Evolutionary conservation across 2,888 invertebrate genomes (phyloP).

Genomic region (Pyrrhosoma nymphula): DNA sequence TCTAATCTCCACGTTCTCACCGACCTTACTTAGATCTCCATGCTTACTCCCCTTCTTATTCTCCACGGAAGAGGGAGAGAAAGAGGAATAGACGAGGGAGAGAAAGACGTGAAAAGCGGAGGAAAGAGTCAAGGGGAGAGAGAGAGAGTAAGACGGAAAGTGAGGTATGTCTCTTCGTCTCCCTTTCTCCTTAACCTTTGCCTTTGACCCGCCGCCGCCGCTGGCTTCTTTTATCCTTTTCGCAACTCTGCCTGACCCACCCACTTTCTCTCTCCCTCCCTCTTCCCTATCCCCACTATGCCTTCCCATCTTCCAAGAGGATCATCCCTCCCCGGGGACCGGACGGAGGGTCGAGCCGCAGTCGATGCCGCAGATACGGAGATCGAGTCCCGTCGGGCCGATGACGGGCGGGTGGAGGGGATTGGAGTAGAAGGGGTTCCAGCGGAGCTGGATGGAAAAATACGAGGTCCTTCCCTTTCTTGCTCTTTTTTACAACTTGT

Average conservation of each 20-base stretch:
- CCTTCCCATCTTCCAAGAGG: not conserved
- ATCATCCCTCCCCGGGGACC: not conserved
- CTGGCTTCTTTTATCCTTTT: slow-evolving; percentile 30
- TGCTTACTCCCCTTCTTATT: not conserved
- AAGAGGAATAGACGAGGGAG: not conserved
- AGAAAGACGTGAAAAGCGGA: not conserved
- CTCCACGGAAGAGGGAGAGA: not conserved
- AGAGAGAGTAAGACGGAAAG: not conserved
- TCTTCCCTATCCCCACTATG: not conserved
- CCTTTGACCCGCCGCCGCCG: slow-evolving; percentile 53
- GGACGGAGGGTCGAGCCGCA: not conserved
- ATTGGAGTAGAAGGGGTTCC: not conserved
- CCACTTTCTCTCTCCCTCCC: not conserved
- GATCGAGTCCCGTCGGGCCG: slow-evolving; percentile 55
- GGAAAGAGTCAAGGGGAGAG: not conserved
- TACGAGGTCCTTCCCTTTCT: not conserved
- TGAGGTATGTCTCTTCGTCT: not conserved
- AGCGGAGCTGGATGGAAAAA: not conserved
- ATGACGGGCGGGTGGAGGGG: not conserved
- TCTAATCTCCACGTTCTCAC: not conserved
- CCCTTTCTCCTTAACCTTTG: slow-evolving; percentile 51
- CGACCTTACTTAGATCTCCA: not conserved
- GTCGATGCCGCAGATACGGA: slow-evolving; percentile 56
- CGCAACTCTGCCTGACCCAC: slow-evolving; percentile 17
- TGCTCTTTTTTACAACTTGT: not conserved